Base-by-base conservation (phyloP, 2,888 invertebrate species). In the Coleophora flavipennella region DNA sequence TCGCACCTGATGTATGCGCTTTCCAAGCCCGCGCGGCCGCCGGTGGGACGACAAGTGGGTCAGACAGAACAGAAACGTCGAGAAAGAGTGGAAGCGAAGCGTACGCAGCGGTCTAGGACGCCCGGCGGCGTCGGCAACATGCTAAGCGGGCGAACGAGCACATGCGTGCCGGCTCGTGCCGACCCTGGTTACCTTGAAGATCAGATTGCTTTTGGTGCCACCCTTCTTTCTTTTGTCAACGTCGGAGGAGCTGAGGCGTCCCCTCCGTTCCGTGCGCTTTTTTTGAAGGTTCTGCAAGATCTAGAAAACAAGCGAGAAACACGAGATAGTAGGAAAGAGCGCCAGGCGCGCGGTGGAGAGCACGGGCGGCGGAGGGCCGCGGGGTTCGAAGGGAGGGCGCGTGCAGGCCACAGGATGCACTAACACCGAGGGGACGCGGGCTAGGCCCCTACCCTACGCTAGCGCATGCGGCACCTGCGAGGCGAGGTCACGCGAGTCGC, bases 221-320 rank as follows among this genome's bases (percentile, higher is more conserved):
- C 92, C 92, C 92, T 94, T 94, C 92, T 94, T 94, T 93, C 94
- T 92, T 90, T 92, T 92, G 89, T 89, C 86, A 88, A 91, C 88
- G 89, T 95, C 94, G 89, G 94, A 94, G 92, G 94, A 94, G 92
- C 93, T 92, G 91, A 94, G 94, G 89, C 94, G 93, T 90, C 95
- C 95, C 91, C 95, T 92, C 89, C 95, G 91, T 92, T 95, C 94
- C 89, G 95, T 95, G 92, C 95, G 94, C 92, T 95, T 96, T 95
- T 95, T 95, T 94, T 95, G 95, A 89, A 95, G 95, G 92, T 95
- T 95, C 95, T 95, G 95, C 93, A 95, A 95, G 92, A 95, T 95
- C 95, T 95, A 95, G 92, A 94, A 94, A 91, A 92, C 88, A 89
- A 91, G 91, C 91, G 91, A 91, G 91, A 91, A 91, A 91, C 90